Evolutionary conservation across 2,888 invertebrate genomes (phyloP), one percentile per base, ranked within the genome.

Genomic region (Selenia dentaria): DNA sequence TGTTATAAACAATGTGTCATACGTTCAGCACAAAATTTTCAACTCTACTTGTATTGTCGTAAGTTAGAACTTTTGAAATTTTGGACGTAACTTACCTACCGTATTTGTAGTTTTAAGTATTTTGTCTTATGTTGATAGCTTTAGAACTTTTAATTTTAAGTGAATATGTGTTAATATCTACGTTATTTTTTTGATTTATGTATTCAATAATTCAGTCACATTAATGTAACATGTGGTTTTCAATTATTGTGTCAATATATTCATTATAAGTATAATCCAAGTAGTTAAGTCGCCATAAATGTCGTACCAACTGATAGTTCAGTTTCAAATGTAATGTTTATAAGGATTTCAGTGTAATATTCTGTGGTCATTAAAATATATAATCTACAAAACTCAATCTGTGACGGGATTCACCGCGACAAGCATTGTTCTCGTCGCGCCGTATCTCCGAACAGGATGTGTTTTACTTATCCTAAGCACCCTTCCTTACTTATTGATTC

Each of bases 291-390:
- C 78, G 79, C 80, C 79, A 80, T 83, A 74, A 70, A 62, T 74
- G 72, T 70, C 69, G 70, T 70, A 79, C 65, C 69, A 75, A 79
- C 74, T 80, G 82, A 83, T 79, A 81, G 80, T 79, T 74, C 73
- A 73, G 74, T 79, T 77, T 70, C 77, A 69, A 35, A 28, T 26
- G 71, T 70, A 66, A 74, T 76, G 70, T 76, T 79, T 64, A 76
- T 80, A 78, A 79, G 76, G 60, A 77, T 78, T 82, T 80, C 82
- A 80, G 65, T 88, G 83, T 88, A 84, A 79, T 80, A 79, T 78
- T 83, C 79, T 84, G 73, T 84, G 79, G 71, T 73, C 72, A 88
- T 78, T 87, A 87, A 87, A 87, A 70, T 79, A 78, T 81, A 77
- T 85, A 82, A 48, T 63, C 73, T 71, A 74, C 55, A 28, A 60